Base-by-base conservation (phyloP, 1,140 invertebrate genomes). In the Drosophila saltans region DNA sequence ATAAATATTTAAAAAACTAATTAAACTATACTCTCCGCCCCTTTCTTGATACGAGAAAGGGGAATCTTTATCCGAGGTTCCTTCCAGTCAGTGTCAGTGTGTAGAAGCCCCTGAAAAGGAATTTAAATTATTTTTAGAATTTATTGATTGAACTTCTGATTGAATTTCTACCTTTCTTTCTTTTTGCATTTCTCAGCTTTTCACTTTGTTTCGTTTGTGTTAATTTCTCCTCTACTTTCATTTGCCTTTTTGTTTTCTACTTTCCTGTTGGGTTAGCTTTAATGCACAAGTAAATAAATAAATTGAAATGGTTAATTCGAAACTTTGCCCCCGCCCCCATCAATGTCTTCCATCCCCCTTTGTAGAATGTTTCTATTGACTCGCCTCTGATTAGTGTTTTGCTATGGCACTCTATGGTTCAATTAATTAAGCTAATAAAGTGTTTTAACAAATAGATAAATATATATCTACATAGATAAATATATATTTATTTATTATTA, bases 381-480 rank as follows among this genome's bases (percentile, higher is more conserved):
- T 48, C 16, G 45, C 16, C 16, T 24, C 45, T 52, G 45, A 26
- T 52, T 52, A 52, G 45, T 26, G 24, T 52, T 52, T 9, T 10
- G 45, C 16, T 21, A 48, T 48, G 3, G 33, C 33, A 48, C 21
- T 48, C 16, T 48, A 48, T 48, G 45, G 45, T 26, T 52, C 21
- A 52, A 52, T 52, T 52, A 52, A 52, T 52, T 26, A 52, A 26
- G 45, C 45, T 24, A 52, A 52, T 52, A 52, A 26, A 52, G 16
- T 26, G 6, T 26, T 52, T 52, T 52, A 52, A 52, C 45, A 52
- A 52, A 52, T 26, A 52, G 16, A 26, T 52, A 52, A 26, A 24
- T 8, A 8, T 26, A 10, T 10, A 52, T 45, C 7, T 8, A 16
- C 21, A 8, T 2, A 30, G 4, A 30, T 24, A 48, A 48, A 48